phyloP scores from a whole-genome alignment of 2,113 vertebrate genomes.

The Varanus komodoensis region DNA sequence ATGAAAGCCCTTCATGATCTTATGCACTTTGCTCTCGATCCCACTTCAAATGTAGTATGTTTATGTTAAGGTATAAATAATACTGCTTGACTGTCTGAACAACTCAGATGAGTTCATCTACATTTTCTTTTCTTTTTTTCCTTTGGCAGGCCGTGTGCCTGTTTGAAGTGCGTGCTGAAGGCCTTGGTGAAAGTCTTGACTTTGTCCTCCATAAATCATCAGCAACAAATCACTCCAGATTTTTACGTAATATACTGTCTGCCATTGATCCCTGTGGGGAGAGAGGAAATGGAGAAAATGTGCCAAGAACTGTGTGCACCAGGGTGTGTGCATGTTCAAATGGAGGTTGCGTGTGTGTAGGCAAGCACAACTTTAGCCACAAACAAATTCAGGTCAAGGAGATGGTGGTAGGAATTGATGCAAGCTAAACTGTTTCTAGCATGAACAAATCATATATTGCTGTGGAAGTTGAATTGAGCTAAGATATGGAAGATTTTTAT shows the following conservation, averaged over 20 bases:
- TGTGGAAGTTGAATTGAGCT: too few relatives aligned
- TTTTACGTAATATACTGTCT: conserved; percentile 40
- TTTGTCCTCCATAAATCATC: conserved; percentile 41
- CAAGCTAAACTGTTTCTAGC: neutral
- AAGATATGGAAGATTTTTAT: neutral
- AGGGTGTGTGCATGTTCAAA: neutral
- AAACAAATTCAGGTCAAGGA: neutral
- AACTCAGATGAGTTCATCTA: conserved; percentile 44
- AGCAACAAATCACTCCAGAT: conserved; percentile 20
- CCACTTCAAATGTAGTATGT: conserved; percentile 71
- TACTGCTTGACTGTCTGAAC: conserved; percentile 60
- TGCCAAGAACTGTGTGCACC: conserved; percentile 7
- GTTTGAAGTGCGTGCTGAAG: conserved; percentile 48
- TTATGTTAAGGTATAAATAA: conserved; percentile 64
- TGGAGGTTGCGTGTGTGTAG: neutral
- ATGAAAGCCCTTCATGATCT: conserved; percentile 66
- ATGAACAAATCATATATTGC: neutral
- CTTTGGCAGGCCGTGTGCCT: neutral
- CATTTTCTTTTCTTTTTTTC: neutral
- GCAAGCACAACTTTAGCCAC: conserved; percentile 20
- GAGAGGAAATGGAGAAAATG: conserved; percentile 1
- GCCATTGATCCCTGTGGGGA: neutral
- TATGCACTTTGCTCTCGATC: conserved; percentile 60
- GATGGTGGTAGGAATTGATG: neutral
- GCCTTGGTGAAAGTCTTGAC: conserved; percentile 4